phyloP scores from a whole-genome alignment of 2,888 invertebrate genomes.

The Himalopsyche kuldschensis region DNA sequence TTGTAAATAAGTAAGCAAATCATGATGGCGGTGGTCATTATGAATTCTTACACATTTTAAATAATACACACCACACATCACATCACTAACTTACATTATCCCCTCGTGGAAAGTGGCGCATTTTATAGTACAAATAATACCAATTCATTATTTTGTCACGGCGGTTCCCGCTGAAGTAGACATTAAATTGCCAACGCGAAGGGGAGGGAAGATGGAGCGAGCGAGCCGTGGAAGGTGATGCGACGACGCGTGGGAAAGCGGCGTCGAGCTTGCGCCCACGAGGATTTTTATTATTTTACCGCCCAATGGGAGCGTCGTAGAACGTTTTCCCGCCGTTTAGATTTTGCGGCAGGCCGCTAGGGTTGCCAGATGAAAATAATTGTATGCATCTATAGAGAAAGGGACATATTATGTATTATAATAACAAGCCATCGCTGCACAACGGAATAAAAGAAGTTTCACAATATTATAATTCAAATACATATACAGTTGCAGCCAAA shows the following conservation, averaged over 20 bases:
- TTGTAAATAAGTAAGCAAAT: no score
- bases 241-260: conserved; percentile 35
- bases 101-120: not conserved
- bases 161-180: not conserved
- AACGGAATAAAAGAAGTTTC: no score
- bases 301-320: conserved; percentile 4
- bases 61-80: no score
- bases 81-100: not conserved
- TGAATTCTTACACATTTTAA: no score
- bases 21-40: no score
- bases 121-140: not conserved
- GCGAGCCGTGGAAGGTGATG: not conserved
- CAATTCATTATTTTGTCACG: not conserved
- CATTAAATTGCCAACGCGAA: not conserved
- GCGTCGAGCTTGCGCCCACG: conserved; percentile 30
- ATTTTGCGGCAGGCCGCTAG: not conserved
- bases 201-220: not conserved
- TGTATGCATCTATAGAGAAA: no score
- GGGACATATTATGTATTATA: no score
- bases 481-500: no score
- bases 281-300: conserved; percentile 26
- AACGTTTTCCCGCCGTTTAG: not conserved
- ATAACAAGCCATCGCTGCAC: no score
- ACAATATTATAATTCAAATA: no score
- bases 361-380: conserved; percentile 13